A percentile compares a stretch with the other conserved stretches of the same genome.
Conservation (phyloP, 2,888 invertebrate species). For the Cactoblastis cactorum region DNA sequence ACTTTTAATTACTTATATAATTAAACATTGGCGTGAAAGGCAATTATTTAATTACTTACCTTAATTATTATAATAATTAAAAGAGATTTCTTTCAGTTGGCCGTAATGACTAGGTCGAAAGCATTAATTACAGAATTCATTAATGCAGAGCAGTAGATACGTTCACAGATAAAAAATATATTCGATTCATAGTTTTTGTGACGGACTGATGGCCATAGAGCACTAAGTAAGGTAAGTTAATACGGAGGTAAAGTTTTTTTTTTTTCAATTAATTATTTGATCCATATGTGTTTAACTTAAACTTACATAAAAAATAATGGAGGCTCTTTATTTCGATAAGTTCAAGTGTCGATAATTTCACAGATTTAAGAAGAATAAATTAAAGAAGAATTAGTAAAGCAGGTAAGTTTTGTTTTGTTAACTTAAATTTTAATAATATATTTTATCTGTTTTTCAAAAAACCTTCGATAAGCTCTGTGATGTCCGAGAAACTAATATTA, state of each 20-base stretch:
- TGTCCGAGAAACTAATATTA: too few species aligned
- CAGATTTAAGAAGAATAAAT: too few species aligned
- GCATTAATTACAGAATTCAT: constrained; percentile 36
- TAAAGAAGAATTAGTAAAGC: too few species aligned
- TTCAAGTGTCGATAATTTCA: too few species aligned
- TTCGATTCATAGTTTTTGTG: constrained; percentile 32
- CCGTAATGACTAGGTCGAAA: constrained; percentile 23
- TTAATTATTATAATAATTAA: neutral
- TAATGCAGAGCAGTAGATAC: constrained; percentile 21
- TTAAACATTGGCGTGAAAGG: neutral
- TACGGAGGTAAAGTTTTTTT: neutral
- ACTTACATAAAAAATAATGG: neutral
- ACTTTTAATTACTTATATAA: neutral
- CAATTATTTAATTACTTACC: neutral
- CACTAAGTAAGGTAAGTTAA: constrained; percentile 39
- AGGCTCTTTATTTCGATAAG: too few species aligned
- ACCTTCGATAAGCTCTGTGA: too few species aligned
- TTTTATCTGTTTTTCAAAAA: too few species aligned
- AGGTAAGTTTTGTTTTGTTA: too few species aligned
- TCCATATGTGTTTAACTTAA: neutral
- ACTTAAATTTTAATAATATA: too few species aligned
- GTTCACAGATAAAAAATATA: constrained; percentile 28
- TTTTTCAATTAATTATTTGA: too few species aligned
- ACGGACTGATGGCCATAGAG: constrained; percentile 48
- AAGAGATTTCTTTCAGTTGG: constrained; percentile 22